Percentiles rank a stretch among this genome's conserved stretches.
Conservation (phyloP, 2,113 vertebrate genomes). For the Shinisaurus crocodilurus region DNA sequence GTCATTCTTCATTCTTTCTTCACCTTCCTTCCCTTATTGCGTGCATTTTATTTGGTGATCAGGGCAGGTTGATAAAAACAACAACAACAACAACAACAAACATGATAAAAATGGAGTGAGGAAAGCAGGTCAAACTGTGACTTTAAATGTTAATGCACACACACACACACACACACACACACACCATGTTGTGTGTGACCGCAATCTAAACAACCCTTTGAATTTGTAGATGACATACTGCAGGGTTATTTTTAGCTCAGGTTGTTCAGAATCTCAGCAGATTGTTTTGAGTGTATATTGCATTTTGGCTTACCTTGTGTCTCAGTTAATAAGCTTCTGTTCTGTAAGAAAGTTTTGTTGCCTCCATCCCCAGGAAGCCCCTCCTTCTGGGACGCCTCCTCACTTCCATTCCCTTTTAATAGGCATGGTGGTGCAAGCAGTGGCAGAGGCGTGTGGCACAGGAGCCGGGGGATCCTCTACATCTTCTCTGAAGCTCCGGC, state of each 20-base stretch:
- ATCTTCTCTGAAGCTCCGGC: background rate
- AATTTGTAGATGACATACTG: slow-evolving; percentile 67
- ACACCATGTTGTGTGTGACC: slow-evolving; percentile 61
- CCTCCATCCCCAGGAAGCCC: background rate
- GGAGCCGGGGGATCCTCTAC: background rate
- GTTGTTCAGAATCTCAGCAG: slow-evolving; percentile 54
- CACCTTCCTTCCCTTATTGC: accelerated
- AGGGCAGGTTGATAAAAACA: accelerated
- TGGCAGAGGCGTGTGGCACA: background rate
- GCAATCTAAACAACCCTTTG: slow-evolving; percentile 68
- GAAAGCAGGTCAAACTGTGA: slow-evolving; percentile 58
- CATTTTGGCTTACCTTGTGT: slow-evolving; percentile 53
- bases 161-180: background rate
- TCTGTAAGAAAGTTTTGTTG: slow-evolving; percentile 53
- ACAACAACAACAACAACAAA: background rate
- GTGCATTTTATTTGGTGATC: background rate
- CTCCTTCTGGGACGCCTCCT: background rate
- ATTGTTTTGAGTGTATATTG: slow-evolving; percentile 32
- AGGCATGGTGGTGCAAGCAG: background rate
- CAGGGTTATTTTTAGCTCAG: slow-evolving; percentile 72
- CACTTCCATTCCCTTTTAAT: background rate
- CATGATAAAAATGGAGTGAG: slow-evolving; percentile 35
- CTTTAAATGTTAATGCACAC: slow-evolving; percentile 53
- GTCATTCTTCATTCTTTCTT: background rate
- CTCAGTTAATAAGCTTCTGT: slow-evolving; percentile 50